Base-by-base conservation (phyloP, 2,797 vertebrate species). In the Urophycis tenuis region DNA sequence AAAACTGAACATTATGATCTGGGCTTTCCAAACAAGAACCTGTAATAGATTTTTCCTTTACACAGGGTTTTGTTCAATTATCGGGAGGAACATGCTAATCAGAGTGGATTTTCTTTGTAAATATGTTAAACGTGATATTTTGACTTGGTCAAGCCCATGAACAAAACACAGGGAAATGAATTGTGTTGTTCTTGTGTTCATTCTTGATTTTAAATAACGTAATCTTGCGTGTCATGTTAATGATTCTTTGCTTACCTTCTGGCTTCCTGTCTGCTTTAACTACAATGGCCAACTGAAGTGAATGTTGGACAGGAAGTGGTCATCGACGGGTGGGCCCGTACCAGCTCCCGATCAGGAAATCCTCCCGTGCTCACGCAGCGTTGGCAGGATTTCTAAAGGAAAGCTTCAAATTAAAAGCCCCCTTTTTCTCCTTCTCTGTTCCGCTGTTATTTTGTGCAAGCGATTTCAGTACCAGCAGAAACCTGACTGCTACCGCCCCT, bases 241-340 rank as follows among this genome's bases (percentile, higher is more conserved):
- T 64, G 60, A 64, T 8, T 60, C 19, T 30, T 70, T 86, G 88
- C 87, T 89, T 88, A 89, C 91, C 86, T 87, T 77, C 73, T 76
- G 12, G 0, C 80, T 79, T 92, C 90, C 88, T 85, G 86, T 77
- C 76, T 77, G 88, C 89, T 89, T 89, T 87, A 22, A 74, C 83
- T 39, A 72, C 84, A 17, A 17, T 78, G n/a, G 87, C 88, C 92
- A 92, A 92, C 85, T 88, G 8, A 53, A 79, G 81, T 74, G 76
- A 82, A 67, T 82, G 84, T 81, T 86, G 83, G 82, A 67, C 78
- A 78, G 76, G 79, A 77, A 15, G 60, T 64, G n/a, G 60, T 64
- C 60, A 64, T 29, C 60, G n/a, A 64, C 60, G 60, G n/a, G 60
- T 3, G 22, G 60, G n/a, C 60, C 60, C 60, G 9, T 22, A 60